phyloP scores from a whole-genome alignment of 1,140 invertebrate genomes.

The Leptopilina boulardi region DNA sequence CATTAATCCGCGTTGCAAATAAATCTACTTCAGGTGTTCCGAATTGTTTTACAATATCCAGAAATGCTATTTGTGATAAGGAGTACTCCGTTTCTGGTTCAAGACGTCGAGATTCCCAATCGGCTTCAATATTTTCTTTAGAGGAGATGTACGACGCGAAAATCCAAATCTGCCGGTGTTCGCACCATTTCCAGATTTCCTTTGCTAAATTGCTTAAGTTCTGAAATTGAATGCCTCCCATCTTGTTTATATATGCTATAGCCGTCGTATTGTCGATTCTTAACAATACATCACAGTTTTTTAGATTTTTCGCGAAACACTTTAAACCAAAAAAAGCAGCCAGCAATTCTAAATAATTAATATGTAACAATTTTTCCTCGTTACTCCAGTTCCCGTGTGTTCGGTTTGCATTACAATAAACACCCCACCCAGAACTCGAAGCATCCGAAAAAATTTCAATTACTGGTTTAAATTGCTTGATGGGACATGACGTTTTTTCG shows the following conservation, averaged over 20 bases:
- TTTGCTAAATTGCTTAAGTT: not conserved
- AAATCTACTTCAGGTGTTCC: not conserved
- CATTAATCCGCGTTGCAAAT: not conserved
- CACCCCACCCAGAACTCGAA: conserved; percentile 18
- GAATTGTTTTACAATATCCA: not conserved
- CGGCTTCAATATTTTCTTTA: conserved; percentile 7
- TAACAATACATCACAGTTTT: conserved; percentile 15
- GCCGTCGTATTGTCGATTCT: conserved; percentile 19
- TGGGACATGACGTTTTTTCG: not conserved
- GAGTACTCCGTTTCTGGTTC: not conserved
- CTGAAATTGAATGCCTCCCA: not conserved
- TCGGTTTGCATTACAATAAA: not conserved
- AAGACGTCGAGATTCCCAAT: not conserved
- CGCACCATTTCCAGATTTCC: conserved; percentile 18
- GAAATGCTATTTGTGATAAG: not conserved
- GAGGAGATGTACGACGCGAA: not conserved
- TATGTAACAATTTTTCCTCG: not conserved
- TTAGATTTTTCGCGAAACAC: not conserved
- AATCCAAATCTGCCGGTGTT: not conserved
- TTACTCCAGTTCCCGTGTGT: not conserved
- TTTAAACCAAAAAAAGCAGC: conserved; percentile 5
- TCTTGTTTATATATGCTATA: conserved; percentile 35
- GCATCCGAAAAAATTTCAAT: conserved; percentile 10
- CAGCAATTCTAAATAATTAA: conserved; percentile 24
- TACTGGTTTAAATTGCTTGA: not conserved